phyloP scores from a whole-genome alignment of 37 sponge, comb jelly and placozoan species.

The Lycopodina hypogea region DNA sequence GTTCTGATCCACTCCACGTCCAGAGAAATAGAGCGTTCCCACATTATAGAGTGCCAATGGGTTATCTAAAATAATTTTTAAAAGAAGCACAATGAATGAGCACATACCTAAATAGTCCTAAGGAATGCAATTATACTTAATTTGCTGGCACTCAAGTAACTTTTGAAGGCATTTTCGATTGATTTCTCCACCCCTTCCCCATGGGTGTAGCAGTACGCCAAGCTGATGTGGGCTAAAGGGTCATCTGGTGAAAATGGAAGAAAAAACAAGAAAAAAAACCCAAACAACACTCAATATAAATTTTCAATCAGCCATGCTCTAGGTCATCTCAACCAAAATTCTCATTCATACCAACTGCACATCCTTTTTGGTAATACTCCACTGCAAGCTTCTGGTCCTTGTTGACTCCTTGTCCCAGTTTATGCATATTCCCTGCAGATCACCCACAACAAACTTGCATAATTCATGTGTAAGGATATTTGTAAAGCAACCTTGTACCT shows the following conservation, averaged over 20 bases:
- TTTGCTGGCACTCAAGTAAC: constrained; percentile 62
- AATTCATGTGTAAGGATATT: not conserved
- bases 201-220: constrained; percentile 80
- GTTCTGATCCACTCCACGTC: constrained; percentile 69
- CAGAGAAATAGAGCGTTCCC: constrained; percentile 76
- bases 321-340: too few species aligned
- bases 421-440: constrained; percentile 56
- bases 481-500: constrained; percentile 31
- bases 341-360: constrained; percentile 45
- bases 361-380: constrained; percentile 52
- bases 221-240: constrained; percentile 51
- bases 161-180: constrained; percentile 52
- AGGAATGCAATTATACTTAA: constrained; percentile 29
- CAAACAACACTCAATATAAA: too few species aligned
- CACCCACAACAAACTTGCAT: too few species aligned
- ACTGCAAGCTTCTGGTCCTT: constrained; percentile 64
- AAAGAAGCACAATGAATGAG: not conserved
- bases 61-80: constrained; percentile 33
- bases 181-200: constrained; percentile 77
- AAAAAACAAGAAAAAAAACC: too few species aligned
- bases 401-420: constrained; percentile 60
- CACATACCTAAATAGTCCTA: not conserved
- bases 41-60: constrained; percentile 73
- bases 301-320: too few species aligned
- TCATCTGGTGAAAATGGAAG: constrained; percentile 33